Percentiles rank a stretch among this genome's conserved stretches.
phyloP scores from a whole-genome alignment of 2,797 vertebrate genomes.

The Adelosebastes latens region DNA sequence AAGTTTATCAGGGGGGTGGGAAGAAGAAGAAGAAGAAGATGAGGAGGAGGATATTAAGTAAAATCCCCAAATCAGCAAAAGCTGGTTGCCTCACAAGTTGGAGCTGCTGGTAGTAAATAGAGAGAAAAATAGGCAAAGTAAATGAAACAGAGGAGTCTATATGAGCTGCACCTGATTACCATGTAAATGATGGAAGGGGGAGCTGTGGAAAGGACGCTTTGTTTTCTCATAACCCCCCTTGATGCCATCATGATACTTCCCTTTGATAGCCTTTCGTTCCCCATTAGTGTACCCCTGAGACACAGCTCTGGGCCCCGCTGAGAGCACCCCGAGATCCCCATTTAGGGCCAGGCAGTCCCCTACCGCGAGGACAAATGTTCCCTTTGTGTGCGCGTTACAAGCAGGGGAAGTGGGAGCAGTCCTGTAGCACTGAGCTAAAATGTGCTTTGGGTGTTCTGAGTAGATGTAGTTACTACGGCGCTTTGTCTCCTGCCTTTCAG shows the following conservation, averaged over 20 bases:
- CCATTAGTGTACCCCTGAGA: slow-evolving; percentile 83
- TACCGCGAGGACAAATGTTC: slow-evolving; percentile 82
- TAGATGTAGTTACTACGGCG: slow-evolving; percentile 74
- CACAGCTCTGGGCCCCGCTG: slow-evolving; percentile 65
- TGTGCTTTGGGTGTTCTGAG: slow-evolving; percentile 73
- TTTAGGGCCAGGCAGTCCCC: slow-evolving; percentile 77
- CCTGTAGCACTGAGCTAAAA: slow-evolving; percentile 65
- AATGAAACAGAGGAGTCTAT: slow-evolving; percentile 79
- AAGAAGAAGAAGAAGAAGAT: slow-evolving; percentile 27
- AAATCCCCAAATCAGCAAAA: slow-evolving; percentile 44
- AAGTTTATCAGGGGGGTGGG: slow-evolving; percentile 52
- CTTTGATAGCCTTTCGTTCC: slow-evolving; percentile 85
- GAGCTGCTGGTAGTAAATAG: slow-evolving; percentile 42
- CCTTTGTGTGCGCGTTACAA: slow-evolving; percentile 77
- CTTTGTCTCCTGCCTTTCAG: slow-evolving; percentile 75
- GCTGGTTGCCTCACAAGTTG: slow-evolving; percentile 8
- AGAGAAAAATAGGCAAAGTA: slow-evolving; percentile 67
- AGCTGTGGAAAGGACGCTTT: slow-evolving; percentile 75
- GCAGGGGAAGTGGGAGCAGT: slow-evolving; percentile 77
- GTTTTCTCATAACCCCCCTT: slow-evolving; percentile 81
- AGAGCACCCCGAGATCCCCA: slow-evolving; percentile 77
- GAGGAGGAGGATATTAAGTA: slow-evolving; percentile 39
- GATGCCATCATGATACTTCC: slow-evolving; percentile 83
- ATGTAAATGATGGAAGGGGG: slow-evolving; percentile 80
- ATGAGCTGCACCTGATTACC: slow-evolving; percentile 80